Base-by-base conservation (phyloP, 2,797 vertebrate genomes). In the Hybognathus amarus region DNA sequence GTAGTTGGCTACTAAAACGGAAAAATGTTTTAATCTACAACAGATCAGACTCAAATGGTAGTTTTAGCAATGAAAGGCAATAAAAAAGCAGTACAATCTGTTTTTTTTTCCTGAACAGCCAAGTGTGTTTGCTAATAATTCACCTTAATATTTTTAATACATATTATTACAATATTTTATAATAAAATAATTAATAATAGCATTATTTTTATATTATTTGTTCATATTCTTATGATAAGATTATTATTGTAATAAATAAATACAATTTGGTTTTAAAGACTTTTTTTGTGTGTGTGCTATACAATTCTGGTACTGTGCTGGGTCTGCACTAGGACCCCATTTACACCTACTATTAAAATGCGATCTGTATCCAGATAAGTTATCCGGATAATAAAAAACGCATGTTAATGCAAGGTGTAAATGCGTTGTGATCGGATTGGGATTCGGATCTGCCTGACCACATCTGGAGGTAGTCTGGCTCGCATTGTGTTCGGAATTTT, bases 1-100 rank as follows among this genome's bases (percentile, higher is more conserved):
- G 63, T 67, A 52, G 42, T 22, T n/a, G 36, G 20, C 36, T 45
- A 30, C 40, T 50, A 79, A 67, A 67, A 79, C n/a, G 61, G 12
- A 9, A 66, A 33, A n/a, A 33, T n/a, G 1, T 8, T 63, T 33
- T n/a, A 5, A 64, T 77, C 59, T 11, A 67, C 24, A 79, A 52
- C 50, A 22, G 33, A 79, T 54, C 33, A 40, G 13, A 54, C 17
- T 52, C 2, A 12, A 27, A 54, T 27, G 8, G 15, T 54, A 68
- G 47, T 79, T 54, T 79, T 27, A 27, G n/a, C 5, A 50, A 79
- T 38, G 13, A 79, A 52, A 50, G 47, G 47, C 47, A 50, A 18
- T 50, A 17, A 18, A 50, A 17, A 17, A 17, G 47, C 17, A 50
- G 18, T 50, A n/a, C 0, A 2, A 59, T 59, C 11, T 24, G 4